A percentile compares a stretch with the other conserved stretches of the same genome.
Conservation (phyloP, 2,888 invertebrate genomes). For the Dione juno region DNA sequence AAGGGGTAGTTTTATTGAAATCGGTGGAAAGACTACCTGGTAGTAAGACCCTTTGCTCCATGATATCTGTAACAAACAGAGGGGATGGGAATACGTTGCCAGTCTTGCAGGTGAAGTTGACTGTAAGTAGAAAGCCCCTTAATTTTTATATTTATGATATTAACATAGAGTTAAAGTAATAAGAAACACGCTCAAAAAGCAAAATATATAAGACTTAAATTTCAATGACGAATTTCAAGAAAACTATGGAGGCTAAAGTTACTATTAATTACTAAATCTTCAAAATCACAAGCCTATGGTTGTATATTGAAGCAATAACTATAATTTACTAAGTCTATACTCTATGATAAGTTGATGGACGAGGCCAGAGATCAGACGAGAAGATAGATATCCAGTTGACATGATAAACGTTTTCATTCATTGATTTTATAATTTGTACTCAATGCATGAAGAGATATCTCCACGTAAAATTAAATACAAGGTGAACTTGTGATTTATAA, state of each 20-base stretch:
- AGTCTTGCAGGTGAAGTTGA: too few species aligned
- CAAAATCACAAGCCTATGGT: background rate
- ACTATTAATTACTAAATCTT: background rate
- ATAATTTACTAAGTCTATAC: conserved; percentile 5
- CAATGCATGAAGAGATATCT: background rate
- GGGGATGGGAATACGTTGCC: too few species aligned
- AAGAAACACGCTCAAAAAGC: too few species aligned
- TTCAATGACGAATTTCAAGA: background rate
- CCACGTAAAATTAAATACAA: background rate
- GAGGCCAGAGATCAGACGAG: conserved; percentile 27
- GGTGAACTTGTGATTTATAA: too few species aligned
- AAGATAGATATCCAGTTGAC: conserved; percentile 5
- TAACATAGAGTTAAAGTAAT: too few species aligned
- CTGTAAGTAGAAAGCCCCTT: too few species aligned
- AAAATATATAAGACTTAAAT: too few species aligned
- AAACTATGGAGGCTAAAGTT: background rate
- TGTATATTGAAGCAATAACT: background rate
- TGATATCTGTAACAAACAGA: too few species aligned
- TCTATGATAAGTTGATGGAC: conserved; percentile 25
- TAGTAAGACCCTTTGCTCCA: too few species aligned
- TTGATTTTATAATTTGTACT: background rate
- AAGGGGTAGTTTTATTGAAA: too few species aligned
- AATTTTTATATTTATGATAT: too few species aligned
- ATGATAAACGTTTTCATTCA: conserved; percentile 2
- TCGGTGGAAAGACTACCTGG: too few species aligned